Percentiles rank a stretch among this genome's conserved stretches.
Evolutionary conservation across 2,797 vertebrate species (phyloP).

Genomic region (Xyrichtys novacula): DNA sequence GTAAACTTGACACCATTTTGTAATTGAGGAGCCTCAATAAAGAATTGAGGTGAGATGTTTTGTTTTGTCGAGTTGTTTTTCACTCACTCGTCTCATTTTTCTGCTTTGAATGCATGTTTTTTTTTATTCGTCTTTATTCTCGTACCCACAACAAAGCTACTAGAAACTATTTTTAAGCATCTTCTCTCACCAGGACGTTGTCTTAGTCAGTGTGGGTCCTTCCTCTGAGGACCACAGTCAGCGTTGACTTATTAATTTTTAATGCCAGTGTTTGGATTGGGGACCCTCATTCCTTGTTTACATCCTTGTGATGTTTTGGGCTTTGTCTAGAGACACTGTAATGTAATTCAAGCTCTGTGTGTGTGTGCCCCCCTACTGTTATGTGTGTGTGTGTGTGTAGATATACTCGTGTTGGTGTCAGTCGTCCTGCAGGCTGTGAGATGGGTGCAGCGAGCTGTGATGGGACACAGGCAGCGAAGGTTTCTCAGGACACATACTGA

Average conservation of each 20-base stretch:
- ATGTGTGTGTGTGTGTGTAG: not conserved
- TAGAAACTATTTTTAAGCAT: conserved; percentile 66
- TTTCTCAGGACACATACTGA: conserved; percentile 70
- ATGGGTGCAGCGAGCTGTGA: conserved; percentile 55
- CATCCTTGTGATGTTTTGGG: conserved; percentile 77
- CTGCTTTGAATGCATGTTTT: conserved; percentile 13
- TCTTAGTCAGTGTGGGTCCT: conserved; percentile 61
- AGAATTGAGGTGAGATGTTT: conserved; percentile 74
- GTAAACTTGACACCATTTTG: conserved; percentile 78
- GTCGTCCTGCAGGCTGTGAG: conserved; percentile 49
- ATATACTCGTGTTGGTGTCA: conserved; percentile 31
- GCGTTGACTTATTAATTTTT: conserved; percentile 80
- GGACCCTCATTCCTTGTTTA: conserved; percentile 78
- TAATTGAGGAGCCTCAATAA: conserved; percentile 83
- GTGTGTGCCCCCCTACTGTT: not conserved
- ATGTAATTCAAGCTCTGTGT: conserved; percentile 38
- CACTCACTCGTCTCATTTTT: not conserved
- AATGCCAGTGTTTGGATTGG: conserved; percentile 76
- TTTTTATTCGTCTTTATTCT: conserved; percentile 19
- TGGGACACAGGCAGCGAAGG: conserved; percentile 57
- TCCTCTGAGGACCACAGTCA: conserved; percentile 74
- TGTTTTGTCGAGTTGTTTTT: conserved; percentile 29
- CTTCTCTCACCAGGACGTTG: conserved; percentile 56
- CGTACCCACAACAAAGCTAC: conserved; percentile 57
- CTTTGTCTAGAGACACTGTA: conserved; percentile 67